Conservation (phyloP, 2,888 invertebrate species). For the Aphodius sticticus region DNA sequence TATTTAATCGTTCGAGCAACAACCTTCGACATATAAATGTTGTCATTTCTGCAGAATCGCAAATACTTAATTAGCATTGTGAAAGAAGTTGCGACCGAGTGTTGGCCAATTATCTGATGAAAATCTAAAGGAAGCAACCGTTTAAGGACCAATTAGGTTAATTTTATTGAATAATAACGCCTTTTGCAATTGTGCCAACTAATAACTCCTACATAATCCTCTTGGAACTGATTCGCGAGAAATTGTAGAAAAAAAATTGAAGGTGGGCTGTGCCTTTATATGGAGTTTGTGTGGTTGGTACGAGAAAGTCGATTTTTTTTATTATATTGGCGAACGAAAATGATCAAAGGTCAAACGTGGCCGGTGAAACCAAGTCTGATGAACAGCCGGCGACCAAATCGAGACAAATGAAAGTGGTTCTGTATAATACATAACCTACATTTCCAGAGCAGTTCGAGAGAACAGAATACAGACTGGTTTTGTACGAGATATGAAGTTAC, state of each 20-base stretch:
- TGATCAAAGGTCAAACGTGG: background rate
- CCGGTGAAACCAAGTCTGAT: background rate
- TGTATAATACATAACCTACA: background rate
- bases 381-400: background rate
- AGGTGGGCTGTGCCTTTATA: background rate
- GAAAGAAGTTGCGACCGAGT: background rate
- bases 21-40: background rate
- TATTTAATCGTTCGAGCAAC: background rate
- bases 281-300: background rate
- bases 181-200: conserved; percentile 4
- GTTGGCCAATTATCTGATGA: background rate
- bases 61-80: background rate
- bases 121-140: background rate
- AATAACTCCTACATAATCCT: background rate
- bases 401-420: background rate
- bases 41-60: background rate
- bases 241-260: background rate
- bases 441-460: background rate
- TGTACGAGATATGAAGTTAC: no score
- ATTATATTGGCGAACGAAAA: background rate
- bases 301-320: background rate
- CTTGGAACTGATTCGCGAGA: background rate
- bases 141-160: background rate
- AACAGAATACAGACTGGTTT: background rate
- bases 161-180: background rate